These are phyloP conservation scores for Oopsacas minuta DNA, from an alignment of 37 sponge, comb jelly and placozoan genomes.

Conservation along the genomic window DNA sequence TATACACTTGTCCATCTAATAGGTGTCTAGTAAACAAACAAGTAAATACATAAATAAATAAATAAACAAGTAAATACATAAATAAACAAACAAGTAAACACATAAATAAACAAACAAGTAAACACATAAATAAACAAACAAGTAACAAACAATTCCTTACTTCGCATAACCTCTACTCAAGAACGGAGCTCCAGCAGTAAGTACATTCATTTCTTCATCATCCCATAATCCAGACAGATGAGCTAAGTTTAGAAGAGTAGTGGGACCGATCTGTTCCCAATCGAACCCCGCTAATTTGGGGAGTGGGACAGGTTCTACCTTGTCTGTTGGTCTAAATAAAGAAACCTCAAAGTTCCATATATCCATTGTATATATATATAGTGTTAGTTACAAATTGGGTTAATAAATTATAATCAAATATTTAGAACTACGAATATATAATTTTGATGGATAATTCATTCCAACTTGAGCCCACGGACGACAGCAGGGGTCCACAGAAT, in stretches of 20 bases:
- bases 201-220: slow-evolving; percentile 9
- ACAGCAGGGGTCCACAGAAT: too few species aligned
- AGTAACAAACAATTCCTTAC: background rate
- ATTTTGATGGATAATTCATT: too few species aligned
- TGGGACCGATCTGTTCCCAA: background rate
- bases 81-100: background rate
- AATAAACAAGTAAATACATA: background rate
- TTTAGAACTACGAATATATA: too few species aligned
- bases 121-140: background rate
- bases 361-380: too few species aligned
- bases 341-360: too few species aligned
- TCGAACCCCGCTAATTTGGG: background rate
- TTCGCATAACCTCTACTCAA: background rate
- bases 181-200: background rate
- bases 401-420: too few species aligned
- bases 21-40: background rate
- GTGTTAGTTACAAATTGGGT: too few species aligned
- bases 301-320: background rate
- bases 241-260: background rate
- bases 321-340: background rate
- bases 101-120: background rate
- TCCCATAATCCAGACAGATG: slow-evolving; percentile 7
- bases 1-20: background rate
- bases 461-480: too few species aligned
- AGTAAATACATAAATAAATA: background rate